Evolutionary conservation across 2,888 invertebrate species (phyloP).

Genomic region (Thymelicus acteon): DNA sequence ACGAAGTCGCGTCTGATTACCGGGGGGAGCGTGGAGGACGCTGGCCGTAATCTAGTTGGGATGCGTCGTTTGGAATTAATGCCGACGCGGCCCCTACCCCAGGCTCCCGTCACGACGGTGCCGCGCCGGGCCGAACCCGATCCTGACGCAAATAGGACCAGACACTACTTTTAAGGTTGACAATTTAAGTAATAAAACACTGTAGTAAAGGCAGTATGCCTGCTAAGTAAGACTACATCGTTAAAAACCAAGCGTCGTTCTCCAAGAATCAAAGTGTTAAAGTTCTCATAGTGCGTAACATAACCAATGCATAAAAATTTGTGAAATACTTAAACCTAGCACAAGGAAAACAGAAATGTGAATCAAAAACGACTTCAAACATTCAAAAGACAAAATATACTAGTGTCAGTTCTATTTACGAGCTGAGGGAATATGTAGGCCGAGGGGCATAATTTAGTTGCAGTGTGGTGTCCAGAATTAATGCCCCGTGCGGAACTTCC

Average conservation of each 20-base stretch:
- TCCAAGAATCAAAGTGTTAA: no score
- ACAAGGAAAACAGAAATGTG: not conserved
- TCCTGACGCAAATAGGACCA: not conserved
- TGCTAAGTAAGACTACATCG: no score
- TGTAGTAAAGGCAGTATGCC: no score
- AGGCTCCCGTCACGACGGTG: not conserved
- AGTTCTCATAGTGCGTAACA: no score
- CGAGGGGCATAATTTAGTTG: slow-evolving; percentile 56
- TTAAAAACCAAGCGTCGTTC: no score
- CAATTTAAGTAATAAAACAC: not conserved
- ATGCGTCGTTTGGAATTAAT: slow-evolving; percentile 52
- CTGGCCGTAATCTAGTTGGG: slow-evolving; percentile 56
- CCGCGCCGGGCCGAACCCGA: not conserved
- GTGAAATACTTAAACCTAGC: not conserved
- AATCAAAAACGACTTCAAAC: not conserved
- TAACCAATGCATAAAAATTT: no score
- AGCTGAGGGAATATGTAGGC: slow-evolving; percentile 14
- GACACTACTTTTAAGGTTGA: not conserved
- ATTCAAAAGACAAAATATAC: slow-evolving; percentile 9
- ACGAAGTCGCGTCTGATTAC: slow-evolving; percentile 14
- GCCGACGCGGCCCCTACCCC: slow-evolving; percentile 22
- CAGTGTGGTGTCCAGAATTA: slow-evolving; percentile 54
- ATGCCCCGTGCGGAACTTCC: slow-evolving; percentile 49
- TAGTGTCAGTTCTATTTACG: slow-evolving; percentile 15
- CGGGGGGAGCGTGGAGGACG: slow-evolving; percentile 1